Evolutionary conservation across 2,797 vertebrate species (phyloP).

Genomic region (Phoeniculus purpureus): DNA sequence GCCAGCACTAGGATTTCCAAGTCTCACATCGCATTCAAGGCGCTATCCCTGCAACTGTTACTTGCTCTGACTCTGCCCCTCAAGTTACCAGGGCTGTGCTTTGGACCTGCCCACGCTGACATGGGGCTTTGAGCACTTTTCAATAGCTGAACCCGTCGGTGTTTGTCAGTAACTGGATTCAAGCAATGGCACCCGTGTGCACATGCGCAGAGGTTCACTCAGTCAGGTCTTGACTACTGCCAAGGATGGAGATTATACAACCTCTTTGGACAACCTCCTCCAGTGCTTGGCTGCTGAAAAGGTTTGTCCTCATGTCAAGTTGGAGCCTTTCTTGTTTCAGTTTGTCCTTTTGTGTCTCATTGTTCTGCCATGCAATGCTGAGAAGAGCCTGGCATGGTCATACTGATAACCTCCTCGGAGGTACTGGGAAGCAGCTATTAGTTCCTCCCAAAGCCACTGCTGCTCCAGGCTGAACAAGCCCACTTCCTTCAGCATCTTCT

Average conservation of each 20-base stretch:
- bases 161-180: neutral
- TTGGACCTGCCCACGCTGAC: neutral
- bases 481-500: neutral
- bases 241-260: neutral
- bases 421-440: neutral
- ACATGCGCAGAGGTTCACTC: neutral
- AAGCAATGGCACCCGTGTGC: neutral
- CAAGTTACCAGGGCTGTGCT: neutral
- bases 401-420: neutral
- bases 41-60: neutral
- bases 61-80: neutral
- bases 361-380: neutral
- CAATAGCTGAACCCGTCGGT: neutral
- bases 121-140: neutral
- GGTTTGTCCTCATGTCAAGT: neutral
- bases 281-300: neutral
- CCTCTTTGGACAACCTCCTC: neutral
- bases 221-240: neutral
- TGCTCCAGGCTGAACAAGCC: neutral
- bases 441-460: neutral
- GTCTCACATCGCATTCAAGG: neutral
- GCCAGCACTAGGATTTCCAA: neutral
- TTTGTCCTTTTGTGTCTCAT: neutral
- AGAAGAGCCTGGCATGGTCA: neutral
- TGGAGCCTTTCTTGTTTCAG: neutral